Percentiles rank a stretch among this genome's conserved stretches.
phyloP scores from a whole-genome alignment of 1,140 invertebrate genomes.

The Sipha flava region DNA sequence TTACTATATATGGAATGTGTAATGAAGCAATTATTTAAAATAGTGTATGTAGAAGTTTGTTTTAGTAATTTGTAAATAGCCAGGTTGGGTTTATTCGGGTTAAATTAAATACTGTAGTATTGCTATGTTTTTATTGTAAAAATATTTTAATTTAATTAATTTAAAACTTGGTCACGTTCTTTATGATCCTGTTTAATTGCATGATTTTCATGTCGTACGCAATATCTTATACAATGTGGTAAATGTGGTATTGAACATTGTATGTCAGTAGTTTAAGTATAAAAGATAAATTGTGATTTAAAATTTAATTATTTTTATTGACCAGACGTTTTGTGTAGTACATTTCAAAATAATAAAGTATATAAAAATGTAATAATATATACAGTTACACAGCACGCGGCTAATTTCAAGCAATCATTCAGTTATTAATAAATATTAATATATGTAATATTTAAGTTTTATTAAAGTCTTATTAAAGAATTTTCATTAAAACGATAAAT shows the following conservation, averaged over 20 bases:
- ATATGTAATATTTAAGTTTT: not conserved
- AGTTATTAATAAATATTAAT: too few species aligned
- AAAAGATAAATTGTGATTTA: too few species aligned
- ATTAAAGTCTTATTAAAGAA: not conserved
- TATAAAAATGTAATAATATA: too few species aligned
- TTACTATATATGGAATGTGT: too few species aligned
- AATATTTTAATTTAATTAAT: not conserved
- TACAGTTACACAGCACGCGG: too few species aligned
- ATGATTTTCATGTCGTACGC: not conserved
- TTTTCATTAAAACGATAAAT: not conserved
- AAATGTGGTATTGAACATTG: not conserved
- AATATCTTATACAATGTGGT: not conserved
- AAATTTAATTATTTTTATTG: too few species aligned
- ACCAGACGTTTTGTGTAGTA: too few species aligned
- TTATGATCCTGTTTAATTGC: not conserved
- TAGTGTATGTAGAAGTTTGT: too few species aligned
- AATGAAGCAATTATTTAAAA: too few species aligned
- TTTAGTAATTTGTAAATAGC: not conserved
- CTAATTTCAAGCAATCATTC: too few species aligned
- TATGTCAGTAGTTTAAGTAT: not conserved
- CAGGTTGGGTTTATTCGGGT: not conserved
- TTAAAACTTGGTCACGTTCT: not conserved
- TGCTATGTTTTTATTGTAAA: not conserved
- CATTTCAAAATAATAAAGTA: too few species aligned
- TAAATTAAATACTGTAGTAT: not conserved